Conservation (phyloP, 2,888 invertebrate genomes). For the Phyllotreta cruciferae region DNA sequence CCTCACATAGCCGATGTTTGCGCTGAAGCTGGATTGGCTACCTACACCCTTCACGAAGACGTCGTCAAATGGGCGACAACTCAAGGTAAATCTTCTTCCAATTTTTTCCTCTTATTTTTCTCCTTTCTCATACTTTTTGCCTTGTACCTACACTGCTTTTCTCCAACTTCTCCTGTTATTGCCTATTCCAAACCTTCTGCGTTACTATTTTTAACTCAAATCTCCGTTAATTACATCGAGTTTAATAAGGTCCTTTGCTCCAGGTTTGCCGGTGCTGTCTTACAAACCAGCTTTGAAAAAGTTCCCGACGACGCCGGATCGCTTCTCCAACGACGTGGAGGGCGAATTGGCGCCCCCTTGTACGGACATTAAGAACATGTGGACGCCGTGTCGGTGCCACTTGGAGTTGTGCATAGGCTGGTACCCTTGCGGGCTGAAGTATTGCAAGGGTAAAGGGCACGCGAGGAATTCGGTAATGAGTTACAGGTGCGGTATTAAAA, state of each 20-base stretch:
- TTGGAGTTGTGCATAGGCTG: constrained; percentile 91
- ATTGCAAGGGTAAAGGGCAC: constrained; percentile 73
- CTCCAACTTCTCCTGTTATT: too few relatives aligned
- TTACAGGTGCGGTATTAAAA: constrained; percentile 94
- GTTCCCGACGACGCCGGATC: constrained; percentile 65
- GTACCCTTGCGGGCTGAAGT: constrained; percentile 96
- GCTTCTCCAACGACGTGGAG: constrained; percentile 45
- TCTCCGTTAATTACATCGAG: too few relatives aligned
- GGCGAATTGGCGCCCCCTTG: constrained; percentile 61
- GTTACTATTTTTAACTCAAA: too few relatives aligned
- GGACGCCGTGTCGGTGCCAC: constrained; percentile 83
- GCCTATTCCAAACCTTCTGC: too few relatives aligned
- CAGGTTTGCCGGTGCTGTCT: constrained; percentile 77
- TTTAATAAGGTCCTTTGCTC: constrained; percentile 47
- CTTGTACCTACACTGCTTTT: too few relatives aligned
- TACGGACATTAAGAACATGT: constrained; percentile 71
- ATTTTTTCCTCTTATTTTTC: too few relatives aligned
- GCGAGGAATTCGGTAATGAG: constrained; percentile 68
- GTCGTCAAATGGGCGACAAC: constrained; percentile 79
- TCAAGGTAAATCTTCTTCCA: constrained; percentile 65
- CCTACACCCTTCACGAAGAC: constrained; percentile 81
- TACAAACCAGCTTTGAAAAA: constrained; percentile 75
- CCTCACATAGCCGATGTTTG: constrained; percentile 80
- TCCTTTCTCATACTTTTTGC: too few relatives aligned
- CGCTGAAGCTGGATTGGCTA: constrained; percentile 76